Evolutionary conservation across 2,113 vertebrate species (phyloP), one percentile per base, ranked within the genome.

Genomic region (Heterochromis multidens): DNA sequence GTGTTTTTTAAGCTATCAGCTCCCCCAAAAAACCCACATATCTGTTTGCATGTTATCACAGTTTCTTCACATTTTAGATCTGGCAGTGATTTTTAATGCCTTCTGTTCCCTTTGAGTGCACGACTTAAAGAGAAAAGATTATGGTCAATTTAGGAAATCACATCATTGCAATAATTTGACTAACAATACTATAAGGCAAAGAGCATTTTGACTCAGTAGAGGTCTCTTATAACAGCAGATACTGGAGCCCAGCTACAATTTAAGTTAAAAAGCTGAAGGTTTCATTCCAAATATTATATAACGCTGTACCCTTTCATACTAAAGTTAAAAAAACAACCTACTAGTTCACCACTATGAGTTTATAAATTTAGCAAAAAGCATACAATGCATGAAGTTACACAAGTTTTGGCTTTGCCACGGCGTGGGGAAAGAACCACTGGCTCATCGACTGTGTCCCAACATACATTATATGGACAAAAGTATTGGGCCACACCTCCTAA

Each of bases 1-100:
- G 40, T 49, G 23, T 46, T 29, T 86, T 81, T 35, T 78, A 4
- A 58, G 25, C 7, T 23, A 21, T 58, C 14, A 77, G 25, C 67
- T 25, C 62, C 46, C 62, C 72, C 49, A 8, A 63, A 70, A 83
- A 37, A 25, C 12, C 10, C 2, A 61, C 80, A 77, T 19, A 43
- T 72, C 63, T 19, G 7, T 37, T 7, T 67, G 9, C 74, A 63
- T 49, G 27, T 17, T 35, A 63, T 65, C 49, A 25, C 31, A 25
- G 13, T 43, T 67, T 72, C n/a, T 81, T 80, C 43, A 86, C 70
- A 37, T 79, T 79, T 78, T 27, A 13, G 52, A 57, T 92, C 89
- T 88, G 91, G 89, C 87, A 93, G 88, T 88, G 85, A 81, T 84
- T 76, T 77, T 67, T 56, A 35, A 81, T 21, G 21, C 80, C 33